These are phyloP conservation scores for Leiothrix lutea DNA, from an alignment of 2,113 vertebrate genomes.

Conservation along the genomic window DNA sequence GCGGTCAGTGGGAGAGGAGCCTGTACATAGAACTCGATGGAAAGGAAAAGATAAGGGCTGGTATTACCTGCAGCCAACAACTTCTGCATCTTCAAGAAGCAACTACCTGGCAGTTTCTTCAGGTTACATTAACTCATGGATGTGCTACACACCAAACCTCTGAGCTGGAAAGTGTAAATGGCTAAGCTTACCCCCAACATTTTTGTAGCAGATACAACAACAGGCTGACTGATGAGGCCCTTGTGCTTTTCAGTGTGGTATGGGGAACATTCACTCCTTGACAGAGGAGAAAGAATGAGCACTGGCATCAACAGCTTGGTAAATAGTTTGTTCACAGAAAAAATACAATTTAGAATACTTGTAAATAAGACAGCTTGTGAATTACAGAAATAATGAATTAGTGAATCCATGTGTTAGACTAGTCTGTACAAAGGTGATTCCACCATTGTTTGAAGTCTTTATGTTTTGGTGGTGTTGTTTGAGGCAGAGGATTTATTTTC, in stretches of 20 bases:
- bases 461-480: not conserved
- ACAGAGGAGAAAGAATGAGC: not conserved
- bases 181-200: rapidly evolving
- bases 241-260: not conserved
- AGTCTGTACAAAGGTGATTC: not conserved
- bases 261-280: not conserved
- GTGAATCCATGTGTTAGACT: not conserved
- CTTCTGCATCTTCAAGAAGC: not conserved
- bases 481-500: not conserved
- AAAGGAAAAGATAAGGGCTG: not conserved
- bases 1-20: not conserved
- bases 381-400: not conserved
- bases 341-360: not conserved
- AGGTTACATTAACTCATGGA: rapidly evolving
- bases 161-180: not conserved
- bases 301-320: rapidly evolving
- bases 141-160: not conserved
- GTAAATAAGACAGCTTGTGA: not conserved
- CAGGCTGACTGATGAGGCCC: not conserved
- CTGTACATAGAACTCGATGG: rapidly evolving
- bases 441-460: not conserved
- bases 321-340: not conserved
- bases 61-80: not conserved
- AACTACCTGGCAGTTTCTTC: not conserved
- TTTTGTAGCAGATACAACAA: not conserved